A percentile compares a stretch with the other conserved stretches of the same genome.
Evolutionary conservation across 2,888 invertebrate genomes (phyloP).

Genomic region (Pimpla rufipes): DNA sequence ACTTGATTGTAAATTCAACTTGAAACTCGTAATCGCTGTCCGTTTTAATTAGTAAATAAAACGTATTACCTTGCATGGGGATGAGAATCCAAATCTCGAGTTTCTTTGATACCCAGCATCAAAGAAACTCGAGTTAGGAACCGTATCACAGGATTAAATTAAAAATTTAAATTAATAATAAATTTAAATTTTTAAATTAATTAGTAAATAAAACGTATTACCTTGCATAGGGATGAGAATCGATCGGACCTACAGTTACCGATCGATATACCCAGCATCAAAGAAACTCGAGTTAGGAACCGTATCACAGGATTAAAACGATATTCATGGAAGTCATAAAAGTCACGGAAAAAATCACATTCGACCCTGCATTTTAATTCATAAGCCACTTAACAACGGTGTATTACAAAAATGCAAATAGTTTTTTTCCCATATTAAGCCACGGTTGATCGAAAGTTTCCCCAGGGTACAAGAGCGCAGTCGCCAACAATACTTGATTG

Average conservation of each 20-base stretch:
- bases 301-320: constrained; percentile 44
- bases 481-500: constrained; percentile 68
- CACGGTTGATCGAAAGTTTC: background rate
- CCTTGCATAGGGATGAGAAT: constrained; percentile 60
- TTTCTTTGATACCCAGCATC: constrained; percentile 9
- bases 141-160: constrained; percentile 24
- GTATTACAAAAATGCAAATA: constrained; percentile 38
- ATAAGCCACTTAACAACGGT: background rate
- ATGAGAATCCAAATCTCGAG: constrained; percentile 48
- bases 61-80: constrained; percentile 69
- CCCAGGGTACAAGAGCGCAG: background rate
- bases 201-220: constrained; percentile 74
- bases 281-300: constrained; percentile 26
- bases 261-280: constrained; percentile 33
- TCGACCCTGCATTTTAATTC: background rate
- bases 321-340: background rate
- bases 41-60: constrained; percentile 81
- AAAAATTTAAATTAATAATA: too few relatives aligned
- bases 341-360: constrained; percentile 9
- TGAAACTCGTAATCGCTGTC: constrained; percentile 80
- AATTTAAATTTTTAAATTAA: too few relatives aligned
- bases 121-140: background rate
- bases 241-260: constrained; percentile 45
- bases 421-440: background rate
- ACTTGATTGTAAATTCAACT: constrained; percentile 70